Evolutionary conservation across 2,797 vertebrate genomes (phyloP), one percentile per base, ranked within the genome.

Genomic region (Macropus fuliginosus): DNA sequence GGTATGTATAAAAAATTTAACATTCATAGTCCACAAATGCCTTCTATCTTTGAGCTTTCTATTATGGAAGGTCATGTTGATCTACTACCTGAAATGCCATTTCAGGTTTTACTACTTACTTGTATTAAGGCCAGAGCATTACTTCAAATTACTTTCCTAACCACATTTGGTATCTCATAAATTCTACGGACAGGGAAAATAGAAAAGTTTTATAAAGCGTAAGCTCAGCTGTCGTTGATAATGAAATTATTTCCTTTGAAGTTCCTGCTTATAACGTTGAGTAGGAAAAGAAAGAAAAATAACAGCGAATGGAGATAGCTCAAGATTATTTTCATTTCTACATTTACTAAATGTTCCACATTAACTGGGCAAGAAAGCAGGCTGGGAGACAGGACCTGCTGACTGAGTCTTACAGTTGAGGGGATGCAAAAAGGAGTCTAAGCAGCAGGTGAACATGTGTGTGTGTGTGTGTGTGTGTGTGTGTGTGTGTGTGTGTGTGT

Each of bases 101-200:
- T 95, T 96, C 14, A 94, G 29, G 2, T 96, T 98, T 98, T 97
- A 98, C 95, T 97, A 95, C 94, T 96, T 97, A 66, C 54, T 96
- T 46, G 56, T 95, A 97, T 96, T 96, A 98, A 98, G 56, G 27
- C 92, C 46, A 89, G 31, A 97, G 24, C 54, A 93, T 97, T 98
- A 90, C 94, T 97, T 98, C 93, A 98, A 97, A 98, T 98, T 98
- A 96, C 94, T 95, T 98, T 97, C 93, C 59, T 97, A 98, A 98
- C 95, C 89, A 98, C 55, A 95, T 97, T 98, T 97, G 54, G 46
- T 97, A 96, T 91, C 56, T 98, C 96, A 96, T 97, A 98, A 98
- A 98, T 98, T 98, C 92, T 92, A 54, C 14, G 96, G 93, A 95
- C 81, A 97, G 92, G 56, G 94, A 97, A 98, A 98, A 98, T 40